Evolutionary conservation across 2,888 invertebrate genomes (phyloP), one percentile per base, ranked within the genome.

Genomic region (Chrysodeixis includens): DNA sequence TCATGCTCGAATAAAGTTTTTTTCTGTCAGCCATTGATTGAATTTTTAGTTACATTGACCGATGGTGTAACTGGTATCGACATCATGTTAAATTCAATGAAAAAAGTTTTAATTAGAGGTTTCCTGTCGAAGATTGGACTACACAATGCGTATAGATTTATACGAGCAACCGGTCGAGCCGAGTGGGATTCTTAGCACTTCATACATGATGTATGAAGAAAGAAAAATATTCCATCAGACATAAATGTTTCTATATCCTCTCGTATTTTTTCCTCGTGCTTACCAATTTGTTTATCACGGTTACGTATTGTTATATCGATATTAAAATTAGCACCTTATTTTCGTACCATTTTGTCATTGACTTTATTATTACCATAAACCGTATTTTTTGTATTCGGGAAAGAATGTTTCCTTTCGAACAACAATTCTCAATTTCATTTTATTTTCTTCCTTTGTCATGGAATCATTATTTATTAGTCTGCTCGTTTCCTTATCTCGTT

Each of bases 401-500:
- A 26, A 26, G 26, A 26, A 26, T 6, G 2, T 26, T 67, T 30
- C 30, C 7, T 51, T 59, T 20, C 32, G 2, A 40, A 10, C 7
- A 8, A 49, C 32, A 54, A 14, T 8, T 49, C 56, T 60, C 1
- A 40, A 30, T 57, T 58, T 30, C 22, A 22, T 22, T 30, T 20
- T 9, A 32, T 56, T 59, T 49, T 49, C 26, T 16, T 49, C 9
- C 30, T 54, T 22, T 30, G 44, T 56, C n/a, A 57, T 35, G 30
- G 26, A 51, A 61, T 32, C 14, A 55, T 76, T 35, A 60, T 56
- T 71, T 59, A 66, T 61, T 60, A 61, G 56, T 30, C 57, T 30
- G 58, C 58, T 66, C 51, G 35, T 73, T 77, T 66, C 32, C 53
- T 62, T 52, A 58, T 66, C 55, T 76, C 35, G 40, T 40, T 30